Conservation (phyloP, 1,140 invertebrate species). For the Sycophaga agraensis region DNA sequence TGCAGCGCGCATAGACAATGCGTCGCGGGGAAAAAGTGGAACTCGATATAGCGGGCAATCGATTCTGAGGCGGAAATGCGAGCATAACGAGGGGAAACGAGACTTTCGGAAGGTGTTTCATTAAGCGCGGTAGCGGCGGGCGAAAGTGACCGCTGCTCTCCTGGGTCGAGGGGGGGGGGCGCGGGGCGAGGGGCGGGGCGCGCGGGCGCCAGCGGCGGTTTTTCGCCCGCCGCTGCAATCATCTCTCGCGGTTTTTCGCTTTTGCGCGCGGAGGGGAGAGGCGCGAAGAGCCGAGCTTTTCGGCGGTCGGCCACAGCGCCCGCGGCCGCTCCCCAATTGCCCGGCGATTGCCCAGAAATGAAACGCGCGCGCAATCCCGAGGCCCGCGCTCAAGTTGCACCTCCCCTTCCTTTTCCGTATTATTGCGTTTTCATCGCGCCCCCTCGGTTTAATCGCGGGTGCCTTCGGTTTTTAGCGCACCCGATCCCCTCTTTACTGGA, state of each 20-base stretch:
- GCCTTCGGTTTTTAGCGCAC: background rate
- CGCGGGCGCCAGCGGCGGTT: background rate
- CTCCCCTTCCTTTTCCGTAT: background rate
- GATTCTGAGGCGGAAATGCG: slow-evolving; percentile 22
- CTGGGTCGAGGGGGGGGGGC: background rate
- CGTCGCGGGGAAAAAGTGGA: too few relatives aligned
- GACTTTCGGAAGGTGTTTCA: slow-evolving; percentile 18
- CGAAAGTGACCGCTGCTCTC: background rate
- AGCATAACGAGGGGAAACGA: slow-evolving; percentile 15
- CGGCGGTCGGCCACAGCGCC: background rate
- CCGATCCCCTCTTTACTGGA: too few relatives aligned
- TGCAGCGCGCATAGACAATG: too few relatives aligned
- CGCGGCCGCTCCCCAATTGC: slow-evolving; percentile 28
- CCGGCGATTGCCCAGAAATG: slow-evolving; percentile 33
- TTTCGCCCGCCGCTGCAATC: slow-evolving; percentile 27
- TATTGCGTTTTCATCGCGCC: slow-evolving; percentile 3
- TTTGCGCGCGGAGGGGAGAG: slow-evolving; percentile 3
- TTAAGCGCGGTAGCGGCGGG: too few relatives aligned
- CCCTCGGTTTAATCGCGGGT: background rate
- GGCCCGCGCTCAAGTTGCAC: too few relatives aligned
- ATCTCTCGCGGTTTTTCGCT: slow-evolving; percentile 31
- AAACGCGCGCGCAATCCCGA: slow-evolving; percentile 19
- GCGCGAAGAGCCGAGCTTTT: slow-evolving; percentile 24
- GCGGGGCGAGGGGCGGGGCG: background rate
- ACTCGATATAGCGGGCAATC: slow-evolving; percentile 25